Evolutionary conservation across 2,113 vertebrate species (phyloP).

Genomic region (Sphaerodactylus townsendi): DNA sequence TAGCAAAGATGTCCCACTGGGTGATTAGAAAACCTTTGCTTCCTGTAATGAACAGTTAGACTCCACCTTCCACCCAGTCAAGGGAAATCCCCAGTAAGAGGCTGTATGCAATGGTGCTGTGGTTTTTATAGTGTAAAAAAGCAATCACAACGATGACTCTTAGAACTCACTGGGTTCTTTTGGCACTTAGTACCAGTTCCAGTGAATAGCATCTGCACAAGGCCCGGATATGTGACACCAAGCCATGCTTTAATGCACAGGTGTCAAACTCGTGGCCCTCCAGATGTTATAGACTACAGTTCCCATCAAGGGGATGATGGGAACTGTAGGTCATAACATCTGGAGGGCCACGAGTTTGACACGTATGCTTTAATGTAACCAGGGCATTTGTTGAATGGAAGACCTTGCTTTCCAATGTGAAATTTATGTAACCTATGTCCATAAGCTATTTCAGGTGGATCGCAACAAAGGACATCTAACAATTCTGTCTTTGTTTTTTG

Average conservation of each 20-base stretch:
- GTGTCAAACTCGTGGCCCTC: no score
- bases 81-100: neutral
- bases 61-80: neutral
- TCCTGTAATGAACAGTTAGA: neutral
- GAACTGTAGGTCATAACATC: no score
- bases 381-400: neutral
- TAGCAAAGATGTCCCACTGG: neutral
- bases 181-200: no score
- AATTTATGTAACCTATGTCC: slow-evolving; percentile 11
- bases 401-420: neutral
- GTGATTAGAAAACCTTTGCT: neutral
- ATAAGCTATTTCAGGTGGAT: neutral
- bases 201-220: neutral
- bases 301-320: no score
- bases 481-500: slow-evolving; percentile 31
- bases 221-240: neutral
- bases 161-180: no score
- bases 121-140: no score
- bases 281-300: no score
- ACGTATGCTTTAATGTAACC: no score
- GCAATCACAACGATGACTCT: no score
- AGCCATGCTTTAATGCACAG: no score
- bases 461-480: slow-evolving; percentile 30
- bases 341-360: no score
- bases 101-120: neutral